Evolutionary conservation across 2,888 invertebrate species (phyloP).

Genomic region (Blera fallax): DNA sequence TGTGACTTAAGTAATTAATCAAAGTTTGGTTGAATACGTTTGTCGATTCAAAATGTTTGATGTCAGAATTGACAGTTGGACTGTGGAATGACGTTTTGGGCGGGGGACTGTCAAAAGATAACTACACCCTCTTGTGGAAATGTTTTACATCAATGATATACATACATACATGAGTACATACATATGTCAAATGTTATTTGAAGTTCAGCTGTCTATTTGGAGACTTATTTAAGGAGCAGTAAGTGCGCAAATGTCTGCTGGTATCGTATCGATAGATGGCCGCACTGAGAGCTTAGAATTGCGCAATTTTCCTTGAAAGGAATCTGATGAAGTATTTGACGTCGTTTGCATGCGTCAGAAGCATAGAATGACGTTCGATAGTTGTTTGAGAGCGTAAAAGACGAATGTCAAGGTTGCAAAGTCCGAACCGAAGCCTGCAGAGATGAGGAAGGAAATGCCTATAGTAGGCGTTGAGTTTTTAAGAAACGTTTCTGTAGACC

Average conservation of each 20-base stretch:
- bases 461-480: too few species aligned
- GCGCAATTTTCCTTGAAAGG: too few species aligned
- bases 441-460: too few species aligned
- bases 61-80: not conserved
- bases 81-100: not conserved
- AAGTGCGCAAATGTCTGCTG: not conserved
- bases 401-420: too few species aligned
- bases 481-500: too few species aligned
- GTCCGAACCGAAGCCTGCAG: too few species aligned
- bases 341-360: too few species aligned
- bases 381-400: too few species aligned
- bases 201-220: not conserved
- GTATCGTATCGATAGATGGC: not conserved
- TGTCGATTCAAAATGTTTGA: not conserved
- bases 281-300: too few species aligned
- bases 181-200: not conserved
- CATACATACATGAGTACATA: too few species aligned
- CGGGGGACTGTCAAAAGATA: not conserved
- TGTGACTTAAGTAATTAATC: conserved; percentile 1
- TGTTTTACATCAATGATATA: not conserved
- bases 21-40: not conserved
- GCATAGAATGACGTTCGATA: too few species aligned
- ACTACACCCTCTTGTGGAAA: not conserved
- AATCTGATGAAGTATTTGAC: too few species aligned
- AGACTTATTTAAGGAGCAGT: not conserved